Evolutionary conservation across 2,113 vertebrate genomes (phyloP).

Genomic region (Xenopus tropicalis): DNA sequence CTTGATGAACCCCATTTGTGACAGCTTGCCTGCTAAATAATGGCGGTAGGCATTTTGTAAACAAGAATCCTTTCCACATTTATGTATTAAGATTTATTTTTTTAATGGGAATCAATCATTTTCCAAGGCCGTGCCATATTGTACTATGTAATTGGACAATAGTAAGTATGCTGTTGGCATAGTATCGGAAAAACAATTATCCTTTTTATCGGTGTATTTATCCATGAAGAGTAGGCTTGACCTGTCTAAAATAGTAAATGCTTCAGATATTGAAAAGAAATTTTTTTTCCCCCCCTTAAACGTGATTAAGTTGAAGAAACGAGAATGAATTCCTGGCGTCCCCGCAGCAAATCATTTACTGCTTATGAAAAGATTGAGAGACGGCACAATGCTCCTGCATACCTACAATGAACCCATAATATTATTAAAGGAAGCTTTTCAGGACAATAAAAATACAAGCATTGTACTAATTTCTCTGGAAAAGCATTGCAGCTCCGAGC

Average conservation of each 20-base stretch:
- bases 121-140: slow-evolving; percentile 31
- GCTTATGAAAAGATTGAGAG: slow-evolving; percentile 48
- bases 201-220: slow-evolving; percentile 26
- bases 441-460: slow-evolving; percentile 46
- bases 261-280: slow-evolving; percentile 8
- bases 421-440: slow-evolving; percentile 45
- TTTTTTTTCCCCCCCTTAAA: background rate
- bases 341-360: slow-evolving; percentile 36
- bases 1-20: background rate
- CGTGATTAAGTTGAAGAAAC: slow-evolving; percentile 37
- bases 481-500: slow-evolving; percentile 41
- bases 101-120: slow-evolving; percentile 29
- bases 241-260: slow-evolving; percentile 13
- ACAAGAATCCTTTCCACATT: background rate
- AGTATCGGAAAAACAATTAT: slow-evolving; percentile 25
- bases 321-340: slow-evolving; percentile 24
- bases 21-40: slow-evolving; percentile 5
- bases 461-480: slow-evolving; percentile 49
- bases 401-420: slow-evolving; percentile 34
- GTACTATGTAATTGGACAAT: slow-evolving; percentile 21
- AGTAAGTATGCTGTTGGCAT: slow-evolving; percentile 18
- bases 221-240: slow-evolving; percentile 23
- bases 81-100: background rate
- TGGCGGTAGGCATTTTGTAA: slow-evolving; percentile 1
- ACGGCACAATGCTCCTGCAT: slow-evolving; percentile 33